Evolutionary conservation across 1,140 invertebrate genomes (phyloP).

Genomic region (Watersipora subatra): DNA sequence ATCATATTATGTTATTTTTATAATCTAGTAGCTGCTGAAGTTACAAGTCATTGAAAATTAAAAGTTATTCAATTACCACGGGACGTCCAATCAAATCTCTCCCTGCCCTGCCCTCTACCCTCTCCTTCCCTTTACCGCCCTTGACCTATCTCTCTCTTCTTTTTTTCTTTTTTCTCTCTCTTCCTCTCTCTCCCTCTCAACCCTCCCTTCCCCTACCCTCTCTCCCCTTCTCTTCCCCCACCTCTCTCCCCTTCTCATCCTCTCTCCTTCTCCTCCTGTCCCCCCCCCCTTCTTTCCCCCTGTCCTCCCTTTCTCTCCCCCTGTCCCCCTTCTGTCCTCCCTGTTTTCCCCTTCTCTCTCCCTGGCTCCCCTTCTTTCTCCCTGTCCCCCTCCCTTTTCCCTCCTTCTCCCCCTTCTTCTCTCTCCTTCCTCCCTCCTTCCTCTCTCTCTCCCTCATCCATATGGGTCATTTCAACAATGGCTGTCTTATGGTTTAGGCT

Average conservation of each 20-base stretch:
- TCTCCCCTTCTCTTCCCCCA: not conserved
- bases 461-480: too few relatives aligned
- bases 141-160: not conserved
- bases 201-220: not conserved
- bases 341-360: not conserved
- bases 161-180: too few relatives aligned
- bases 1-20: too few relatives aligned
- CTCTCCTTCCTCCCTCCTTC: not conserved
- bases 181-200: not conserved
- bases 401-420: not conserved
- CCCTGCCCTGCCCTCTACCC: not conserved
- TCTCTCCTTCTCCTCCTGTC: not conserved
- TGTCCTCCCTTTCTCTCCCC: not conserved
- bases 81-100: too few relatives aligned
- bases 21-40: too few relatives aligned
- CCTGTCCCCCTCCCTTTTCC: not conserved
- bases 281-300: not conserved
- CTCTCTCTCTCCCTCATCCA: slow-evolving; percentile 4
- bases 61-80: too few relatives aligned
- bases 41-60: too few relatives aligned
- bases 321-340: not conserved
- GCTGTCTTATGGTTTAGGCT: too few relatives aligned
- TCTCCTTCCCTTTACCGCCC: not conserved
- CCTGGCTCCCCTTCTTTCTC: too few relatives aligned
- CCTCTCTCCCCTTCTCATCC: not conserved